A percentile compares a stretch with the other conserved stretches of the same genome.
phyloP scores from a whole-genome alignment of 2,113 vertebrate genomes.

The Elephas maximus region DNA sequence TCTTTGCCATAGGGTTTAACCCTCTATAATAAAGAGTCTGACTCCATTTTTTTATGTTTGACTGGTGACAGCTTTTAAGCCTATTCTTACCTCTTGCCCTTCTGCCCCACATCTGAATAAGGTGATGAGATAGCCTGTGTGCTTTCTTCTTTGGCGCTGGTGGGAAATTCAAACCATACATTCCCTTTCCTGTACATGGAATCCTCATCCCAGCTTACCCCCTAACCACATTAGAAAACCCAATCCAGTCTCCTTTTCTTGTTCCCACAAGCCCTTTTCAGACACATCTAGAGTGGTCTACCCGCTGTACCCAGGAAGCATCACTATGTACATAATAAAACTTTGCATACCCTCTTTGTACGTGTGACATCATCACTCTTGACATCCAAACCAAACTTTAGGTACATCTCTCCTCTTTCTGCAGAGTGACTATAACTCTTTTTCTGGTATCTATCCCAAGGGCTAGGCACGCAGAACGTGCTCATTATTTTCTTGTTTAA shows the following conservation, averaged over 20 bases:
- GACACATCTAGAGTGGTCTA: background rate
- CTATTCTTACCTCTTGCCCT: background rate
- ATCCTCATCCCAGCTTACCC: accelerated
- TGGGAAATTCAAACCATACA: background rate
- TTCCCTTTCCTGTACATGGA: background rate
- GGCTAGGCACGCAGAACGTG: background rate
- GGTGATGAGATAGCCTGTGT: background rate
- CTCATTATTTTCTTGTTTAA: background rate
- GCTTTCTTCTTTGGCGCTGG: background rate
- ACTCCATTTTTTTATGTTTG: background rate
- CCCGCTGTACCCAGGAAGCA: background rate
- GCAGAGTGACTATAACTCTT: background rate
- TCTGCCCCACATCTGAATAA: background rate
- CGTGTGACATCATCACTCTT: background rate
- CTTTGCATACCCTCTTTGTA: background rate
- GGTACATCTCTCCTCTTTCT: background rate
- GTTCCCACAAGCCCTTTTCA: background rate
- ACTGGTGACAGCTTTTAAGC: background rate
- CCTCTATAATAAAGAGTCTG: background rate
- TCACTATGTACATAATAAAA: background rate
- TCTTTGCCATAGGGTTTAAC: background rate
- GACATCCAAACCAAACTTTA: background rate
- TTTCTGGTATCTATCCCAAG: background rate
- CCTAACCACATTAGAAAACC: background rate
- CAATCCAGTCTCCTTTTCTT: background rate